phyloP scores from a whole-genome alignment of 2,797 vertebrate species.

The Pseudochromis fuscus region DNA sequence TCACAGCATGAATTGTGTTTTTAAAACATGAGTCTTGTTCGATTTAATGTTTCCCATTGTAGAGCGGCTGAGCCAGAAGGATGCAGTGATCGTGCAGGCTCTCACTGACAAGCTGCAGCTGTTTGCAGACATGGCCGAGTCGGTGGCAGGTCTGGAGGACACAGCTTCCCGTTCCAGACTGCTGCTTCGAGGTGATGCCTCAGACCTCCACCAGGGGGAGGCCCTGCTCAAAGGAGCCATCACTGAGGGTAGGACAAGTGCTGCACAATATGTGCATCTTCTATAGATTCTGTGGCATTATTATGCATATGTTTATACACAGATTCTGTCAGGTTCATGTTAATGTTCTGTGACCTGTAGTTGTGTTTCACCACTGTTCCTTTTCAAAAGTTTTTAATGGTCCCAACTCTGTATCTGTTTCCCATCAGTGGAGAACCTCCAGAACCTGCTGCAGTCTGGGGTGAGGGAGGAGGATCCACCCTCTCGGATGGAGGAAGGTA shows the following conservation, averaged over 20 bases:
- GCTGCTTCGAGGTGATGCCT: slow-evolving; percentile 86
- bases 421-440: slow-evolving; percentile 91
- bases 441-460: slow-evolving; percentile 87
- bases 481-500: slow-evolving; percentile 76
- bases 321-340: not conserved
- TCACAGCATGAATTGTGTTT: not conserved
- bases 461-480: slow-evolving; percentile 68
- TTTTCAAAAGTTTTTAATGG: not conserved
- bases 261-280: not conserved
- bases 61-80: slow-evolving; percentile 91
- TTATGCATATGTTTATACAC: slow-evolving; percentile 1
- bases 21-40: not conserved
- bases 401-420: not conserved
- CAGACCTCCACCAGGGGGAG: slow-evolving; percentile 92
- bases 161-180: slow-evolving; percentile 74
- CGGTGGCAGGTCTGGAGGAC: slow-evolving; percentile 86
- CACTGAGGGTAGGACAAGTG: slow-evolving; percentile 86
- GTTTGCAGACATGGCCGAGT: slow-evolving; percentile 90
- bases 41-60: not conserved
- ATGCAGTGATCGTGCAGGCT: slow-evolving; percentile 87
- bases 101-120: slow-evolving; percentile 93
- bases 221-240: slow-evolving; percentile 90
- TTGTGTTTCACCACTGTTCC: not conserved
- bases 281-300: not conserved
- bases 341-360: not conserved